phyloP scores from a whole-genome alignment of 1,140 invertebrate species.

The Drosophila serrata region DNA sequence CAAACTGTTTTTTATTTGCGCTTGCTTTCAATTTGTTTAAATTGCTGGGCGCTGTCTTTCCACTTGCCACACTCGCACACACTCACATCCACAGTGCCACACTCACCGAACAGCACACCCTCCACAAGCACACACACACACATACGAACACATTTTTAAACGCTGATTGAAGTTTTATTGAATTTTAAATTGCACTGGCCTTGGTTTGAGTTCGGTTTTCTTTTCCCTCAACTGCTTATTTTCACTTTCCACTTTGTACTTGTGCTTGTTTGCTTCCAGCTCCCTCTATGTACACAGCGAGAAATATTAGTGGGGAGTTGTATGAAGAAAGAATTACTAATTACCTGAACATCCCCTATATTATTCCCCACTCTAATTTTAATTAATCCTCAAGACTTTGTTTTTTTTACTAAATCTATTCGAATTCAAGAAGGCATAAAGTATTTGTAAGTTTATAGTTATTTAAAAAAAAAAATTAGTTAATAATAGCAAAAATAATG shows the following conservation, averaged over 20 bases:
- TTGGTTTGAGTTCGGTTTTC: conserved; percentile 34
- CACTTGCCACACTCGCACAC: conserved; percentile 46
- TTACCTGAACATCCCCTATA: background rate
- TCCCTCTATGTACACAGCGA: conserved; percentile 12
- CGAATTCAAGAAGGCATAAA: background rate
- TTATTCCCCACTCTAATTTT: background rate
- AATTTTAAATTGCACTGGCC: conserved; percentile 76
- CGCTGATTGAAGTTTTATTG: conserved; percentile 84
- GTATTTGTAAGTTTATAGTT: no score
- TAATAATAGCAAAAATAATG: background rate
- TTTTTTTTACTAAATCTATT: background rate
- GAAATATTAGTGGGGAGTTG: background rate
- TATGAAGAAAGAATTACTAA: background rate
- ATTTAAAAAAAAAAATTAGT: no score
- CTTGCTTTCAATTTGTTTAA: conserved; percentile 84
- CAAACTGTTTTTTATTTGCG: conserved; percentile 84
- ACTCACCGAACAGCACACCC: conserved; percentile 25
- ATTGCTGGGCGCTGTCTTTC: conserved; percentile 80
- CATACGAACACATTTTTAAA: conserved; percentile 57
- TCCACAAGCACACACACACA: conserved; percentile 16
- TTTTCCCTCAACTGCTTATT: conserved; percentile 28
- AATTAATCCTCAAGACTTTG: background rate
- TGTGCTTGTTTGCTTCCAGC: conserved; percentile 24
- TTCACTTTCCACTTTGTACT: conserved; percentile 46
- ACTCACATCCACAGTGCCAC: conserved; percentile 13